Conservation (phyloP, 2,113 vertebrate species). For the Nerophis ophidion region DNA sequence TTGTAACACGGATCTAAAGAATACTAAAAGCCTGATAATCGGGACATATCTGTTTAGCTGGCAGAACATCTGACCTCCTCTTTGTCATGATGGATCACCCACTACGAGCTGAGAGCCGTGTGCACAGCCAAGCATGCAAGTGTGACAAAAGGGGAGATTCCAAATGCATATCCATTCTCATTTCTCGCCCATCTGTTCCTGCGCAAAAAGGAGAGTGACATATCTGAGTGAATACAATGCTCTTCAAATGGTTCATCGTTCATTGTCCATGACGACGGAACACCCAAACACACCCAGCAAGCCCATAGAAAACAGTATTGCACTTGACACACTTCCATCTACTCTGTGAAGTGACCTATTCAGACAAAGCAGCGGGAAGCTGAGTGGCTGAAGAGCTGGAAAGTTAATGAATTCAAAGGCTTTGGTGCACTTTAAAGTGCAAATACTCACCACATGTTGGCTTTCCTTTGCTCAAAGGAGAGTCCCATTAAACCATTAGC, state of each 20-base stretch:
- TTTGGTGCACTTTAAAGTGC: conserved; percentile 48
- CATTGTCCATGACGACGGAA: conserved; percentile 47
- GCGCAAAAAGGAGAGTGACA: conserved; percentile 49
- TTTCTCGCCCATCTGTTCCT: conserved; percentile 66
- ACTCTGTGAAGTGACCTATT: conserved; percentile 53
- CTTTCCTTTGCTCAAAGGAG: conserved; percentile 44
- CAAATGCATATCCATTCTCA: conserved; percentile 64
- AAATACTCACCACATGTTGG: conserved; percentile 32
- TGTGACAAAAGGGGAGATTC: conserved; percentile 60
- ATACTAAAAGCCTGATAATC: conserved; percentile 38
- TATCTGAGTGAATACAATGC: conserved; percentile 47
- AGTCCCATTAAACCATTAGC: conserved; percentile 61
- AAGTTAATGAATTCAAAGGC: conserved; percentile 49
- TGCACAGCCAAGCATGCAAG: conserved; percentile 51
- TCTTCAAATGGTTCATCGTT: conserved; percentile 58
- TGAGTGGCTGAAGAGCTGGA: conserved; percentile 39
- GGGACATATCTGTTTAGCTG: conserved; percentile 53
- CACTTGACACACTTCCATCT: conserved; percentile 63
- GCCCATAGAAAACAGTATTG: conserved; percentile 39
- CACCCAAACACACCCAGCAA: conserved; percentile 51
- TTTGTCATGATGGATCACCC: conserved; percentile 67
- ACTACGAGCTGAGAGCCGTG: conserved; percentile 39
- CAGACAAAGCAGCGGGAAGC: conserved; percentile 54
- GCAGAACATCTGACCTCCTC: conserved; percentile 62
- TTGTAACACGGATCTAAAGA: conserved; percentile 27